Conservation (phyloP, 2,888 invertebrate genomes). For the Fabriciana adippe region DNA sequence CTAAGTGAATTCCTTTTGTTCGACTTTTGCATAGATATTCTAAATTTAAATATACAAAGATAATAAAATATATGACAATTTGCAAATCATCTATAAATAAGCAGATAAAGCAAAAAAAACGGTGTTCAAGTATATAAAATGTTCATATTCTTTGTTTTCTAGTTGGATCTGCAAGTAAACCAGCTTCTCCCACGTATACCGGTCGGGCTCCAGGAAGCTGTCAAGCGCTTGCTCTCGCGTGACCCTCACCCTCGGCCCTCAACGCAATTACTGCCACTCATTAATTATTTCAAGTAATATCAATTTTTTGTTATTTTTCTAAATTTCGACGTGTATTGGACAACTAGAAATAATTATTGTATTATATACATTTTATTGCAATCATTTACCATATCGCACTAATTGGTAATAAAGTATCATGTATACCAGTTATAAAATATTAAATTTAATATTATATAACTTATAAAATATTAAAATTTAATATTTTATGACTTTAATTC, state of each 20-base stretch:
- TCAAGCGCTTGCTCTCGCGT: constrained; percentile 89
- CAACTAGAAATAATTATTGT: too few relatives aligned
- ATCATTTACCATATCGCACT: too few relatives aligned
- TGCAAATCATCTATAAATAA: too few relatives aligned
- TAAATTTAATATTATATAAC: neutral
- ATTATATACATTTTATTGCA: too few relatives aligned
- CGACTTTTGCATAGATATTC: too few relatives aligned
- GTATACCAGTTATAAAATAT: neutral
- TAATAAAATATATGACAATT: too few relatives aligned
- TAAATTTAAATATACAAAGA: too few relatives aligned
- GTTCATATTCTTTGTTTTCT: neutral
- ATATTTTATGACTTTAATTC: neutral
- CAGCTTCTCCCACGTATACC: constrained; percentile 91
- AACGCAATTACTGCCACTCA: constrained; percentile 93
- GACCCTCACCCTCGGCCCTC: constrained; percentile 94
- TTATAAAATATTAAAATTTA: neutral
- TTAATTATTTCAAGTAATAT: constrained; percentile 93
- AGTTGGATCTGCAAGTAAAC: constrained; percentile 93
- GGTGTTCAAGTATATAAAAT: too few relatives aligned
- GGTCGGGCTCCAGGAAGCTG: constrained; percentile 92
- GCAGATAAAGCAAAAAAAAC: too few relatives aligned
- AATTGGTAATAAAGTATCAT: too few relatives aligned
- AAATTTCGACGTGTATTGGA: too few relatives aligned
- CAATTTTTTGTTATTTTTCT: constrained; percentile 1
- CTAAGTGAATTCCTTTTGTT: too few relatives aligned